Evolutionary conservation across 2,888 invertebrate species (phyloP).

Genomic region (Sericinus montela): DNA sequence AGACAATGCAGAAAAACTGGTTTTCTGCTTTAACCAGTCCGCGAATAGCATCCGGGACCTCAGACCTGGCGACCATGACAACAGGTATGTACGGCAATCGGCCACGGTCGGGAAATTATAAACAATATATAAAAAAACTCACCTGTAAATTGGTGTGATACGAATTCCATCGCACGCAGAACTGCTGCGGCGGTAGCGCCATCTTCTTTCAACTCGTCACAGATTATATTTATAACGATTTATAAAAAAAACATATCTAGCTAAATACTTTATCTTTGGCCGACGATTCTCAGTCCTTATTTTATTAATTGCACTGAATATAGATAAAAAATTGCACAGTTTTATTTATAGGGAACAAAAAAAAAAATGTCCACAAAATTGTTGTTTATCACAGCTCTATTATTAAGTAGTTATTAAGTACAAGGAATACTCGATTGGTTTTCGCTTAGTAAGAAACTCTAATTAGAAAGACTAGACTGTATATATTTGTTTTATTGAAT

Average conservation of each 20-base stretch:
- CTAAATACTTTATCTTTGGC: constrained; percentile 47
- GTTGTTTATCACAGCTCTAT: constrained; percentile 50
- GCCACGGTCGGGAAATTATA: neutral
- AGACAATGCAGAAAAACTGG: too few relatives aligned
- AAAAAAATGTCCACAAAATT: constrained; percentile 29
- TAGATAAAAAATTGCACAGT: constrained; percentile 36
- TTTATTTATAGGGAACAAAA: constrained; percentile 18
- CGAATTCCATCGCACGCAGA: constrained; percentile 90
- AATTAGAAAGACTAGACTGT: constrained; percentile 70
- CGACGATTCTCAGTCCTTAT: constrained; percentile 30
- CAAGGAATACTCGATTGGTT: constrained; percentile 48
- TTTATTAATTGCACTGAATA: constrained; percentile 47
- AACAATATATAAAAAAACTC: neutral
- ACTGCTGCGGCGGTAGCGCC: constrained; percentile 81
- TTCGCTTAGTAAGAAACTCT: constrained; percentile 66
- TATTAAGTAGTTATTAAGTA: constrained; percentile 54
- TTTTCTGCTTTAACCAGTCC: too few relatives aligned
- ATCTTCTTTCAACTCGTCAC: constrained; percentile 39
- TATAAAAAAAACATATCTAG: constrained; percentile 32
- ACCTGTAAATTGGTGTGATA: constrained; percentile 88
- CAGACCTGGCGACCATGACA: too few relatives aligned
- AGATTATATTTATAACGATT: constrained; percentile 23
- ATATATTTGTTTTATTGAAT: constrained; percentile 41
- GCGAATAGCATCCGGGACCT: too few relatives aligned
- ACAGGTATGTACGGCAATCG: too few relatives aligned